Evolutionary conservation across 2,113 vertebrate species (phyloP).

Genomic region (Synodontis membranacea): DNA sequence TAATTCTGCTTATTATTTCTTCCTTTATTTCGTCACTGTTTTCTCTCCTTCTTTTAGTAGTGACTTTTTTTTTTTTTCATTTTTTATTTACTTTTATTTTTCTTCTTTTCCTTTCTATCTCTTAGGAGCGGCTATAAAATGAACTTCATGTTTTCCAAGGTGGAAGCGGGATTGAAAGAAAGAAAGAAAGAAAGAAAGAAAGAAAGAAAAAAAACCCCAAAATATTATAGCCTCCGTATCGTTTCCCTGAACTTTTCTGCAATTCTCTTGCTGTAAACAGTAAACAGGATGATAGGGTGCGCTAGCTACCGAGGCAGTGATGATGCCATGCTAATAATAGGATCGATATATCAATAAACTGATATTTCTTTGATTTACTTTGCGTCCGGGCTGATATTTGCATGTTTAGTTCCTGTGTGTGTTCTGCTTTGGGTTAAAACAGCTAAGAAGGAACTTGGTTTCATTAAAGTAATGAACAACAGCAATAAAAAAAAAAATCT

Average conservation of each 20-base stretch:
- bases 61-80: background rate
- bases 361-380: background rate
- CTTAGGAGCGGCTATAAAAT: background rate
- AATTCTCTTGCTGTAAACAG: background rate
- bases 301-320: background rate
- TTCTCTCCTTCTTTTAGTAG: background rate
- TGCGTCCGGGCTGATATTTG: background rate
- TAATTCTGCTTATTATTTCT: background rate
- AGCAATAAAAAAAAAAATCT: background rate
- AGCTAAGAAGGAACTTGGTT: background rate
- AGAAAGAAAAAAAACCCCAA: background rate
- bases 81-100: no score
- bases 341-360: background rate
- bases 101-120: background rate
- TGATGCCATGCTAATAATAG: background rate
- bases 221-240: background rate
- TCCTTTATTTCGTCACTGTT: background rate
- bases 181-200: background rate
- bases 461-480: slow-evolving; percentile 10
- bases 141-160: background rate
- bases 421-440: background rate
- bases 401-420: background rate
- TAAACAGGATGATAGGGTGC: background rate
- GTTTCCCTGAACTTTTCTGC: background rate
- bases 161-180: background rate